Conservation (phyloP, 2,113 vertebrate genomes). For the Puma concolor region DNA sequence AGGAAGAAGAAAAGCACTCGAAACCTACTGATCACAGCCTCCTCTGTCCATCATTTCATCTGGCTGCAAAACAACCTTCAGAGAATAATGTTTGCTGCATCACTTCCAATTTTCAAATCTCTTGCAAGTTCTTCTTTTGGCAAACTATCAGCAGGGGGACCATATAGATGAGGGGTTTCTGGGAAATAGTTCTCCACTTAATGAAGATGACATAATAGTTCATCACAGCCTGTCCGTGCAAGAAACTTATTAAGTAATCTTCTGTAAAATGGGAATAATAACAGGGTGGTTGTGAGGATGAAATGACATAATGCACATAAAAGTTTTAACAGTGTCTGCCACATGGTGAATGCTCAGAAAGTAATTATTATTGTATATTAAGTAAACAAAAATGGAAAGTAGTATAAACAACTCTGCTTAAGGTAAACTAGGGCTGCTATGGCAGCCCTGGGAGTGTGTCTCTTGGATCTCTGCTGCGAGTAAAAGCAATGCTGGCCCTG, state of each 20-base stretch:
- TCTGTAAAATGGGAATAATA: constrained; percentile 38
- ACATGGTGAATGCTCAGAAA: background rate
- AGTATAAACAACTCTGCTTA: constrained; percentile 3
- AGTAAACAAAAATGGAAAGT: background rate
- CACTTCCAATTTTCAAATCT: background rate
- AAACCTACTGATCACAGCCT: background rate
- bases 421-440: background rate
- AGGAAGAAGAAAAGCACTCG: background rate
- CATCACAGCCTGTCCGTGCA: background rate
- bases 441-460: background rate
- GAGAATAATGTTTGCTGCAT: background rate
- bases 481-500: background rate
- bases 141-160: background rate
- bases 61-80: background rate
- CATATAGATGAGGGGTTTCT: background rate
- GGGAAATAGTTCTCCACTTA: background rate
- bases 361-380: background rate
- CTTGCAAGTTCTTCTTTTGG: background rate
- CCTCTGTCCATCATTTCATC: background rate
- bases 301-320: background rate
- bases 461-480: background rate
- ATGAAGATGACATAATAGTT: background rate
- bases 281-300: background rate
- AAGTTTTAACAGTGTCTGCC: background rate
- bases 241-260: constrained; percentile 13